A percentile compares a stretch with the other conserved stretches of the same genome.
Evolutionary conservation across 2,797 vertebrate species (phyloP).

Genomic region (Myotis planiceps): DNA sequence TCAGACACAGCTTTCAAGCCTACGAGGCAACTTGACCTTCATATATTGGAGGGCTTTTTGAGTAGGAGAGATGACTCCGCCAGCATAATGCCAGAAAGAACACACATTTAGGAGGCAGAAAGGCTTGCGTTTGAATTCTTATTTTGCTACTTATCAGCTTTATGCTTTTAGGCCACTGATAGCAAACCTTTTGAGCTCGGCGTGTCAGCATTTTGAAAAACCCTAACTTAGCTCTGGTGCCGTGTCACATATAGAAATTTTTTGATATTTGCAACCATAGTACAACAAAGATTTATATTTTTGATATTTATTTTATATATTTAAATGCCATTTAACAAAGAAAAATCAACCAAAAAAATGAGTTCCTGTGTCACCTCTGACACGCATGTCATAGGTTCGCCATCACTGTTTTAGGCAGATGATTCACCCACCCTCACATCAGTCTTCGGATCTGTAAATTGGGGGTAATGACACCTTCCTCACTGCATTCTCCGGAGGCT

Average conservation of each 20-base stretch:
- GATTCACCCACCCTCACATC: background rate
- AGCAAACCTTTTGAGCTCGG: too few relatives aligned
- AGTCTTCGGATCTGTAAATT: background rate
- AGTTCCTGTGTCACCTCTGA: too few relatives aligned
- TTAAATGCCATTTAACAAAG: too few relatives aligned
- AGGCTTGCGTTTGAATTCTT: background rate
- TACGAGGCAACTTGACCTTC: background rate
- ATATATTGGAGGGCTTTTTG: background rate
- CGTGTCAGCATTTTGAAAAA: too few relatives aligned
- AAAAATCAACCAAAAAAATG: too few relatives aligned
- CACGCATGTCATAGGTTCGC: too few relatives aligned
- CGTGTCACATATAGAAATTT: too few relatives aligned
- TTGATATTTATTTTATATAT: too few relatives aligned
- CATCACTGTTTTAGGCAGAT: background rate
- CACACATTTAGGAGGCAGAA: background rate
- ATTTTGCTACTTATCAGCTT: background rate
- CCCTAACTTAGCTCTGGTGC: too few relatives aligned
- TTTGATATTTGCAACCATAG: too few relatives aligned
- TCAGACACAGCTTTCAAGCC: background rate
- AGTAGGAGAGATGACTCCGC: background rate
- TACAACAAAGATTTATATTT: too few relatives aligned
- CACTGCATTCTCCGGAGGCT: background rate
- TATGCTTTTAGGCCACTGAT: background rate
- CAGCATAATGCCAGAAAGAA: background rate
- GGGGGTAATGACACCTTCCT: background rate